Base-by-base conservation (phyloP, 2,113 vertebrate genomes). In the Halcyon senegalensis region DNA sequence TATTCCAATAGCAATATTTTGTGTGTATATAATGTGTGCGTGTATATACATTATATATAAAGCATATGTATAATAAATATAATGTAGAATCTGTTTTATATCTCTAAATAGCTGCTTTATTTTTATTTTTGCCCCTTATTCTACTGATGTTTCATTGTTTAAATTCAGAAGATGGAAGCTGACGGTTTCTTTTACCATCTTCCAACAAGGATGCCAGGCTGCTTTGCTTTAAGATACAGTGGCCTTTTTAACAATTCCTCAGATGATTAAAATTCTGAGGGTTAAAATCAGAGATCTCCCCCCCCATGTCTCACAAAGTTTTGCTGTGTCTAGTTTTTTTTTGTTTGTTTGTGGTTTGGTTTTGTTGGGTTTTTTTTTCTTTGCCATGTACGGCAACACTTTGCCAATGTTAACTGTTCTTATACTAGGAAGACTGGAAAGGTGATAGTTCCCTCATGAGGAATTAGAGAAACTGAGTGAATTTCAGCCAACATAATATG, bases 21-120 rank as follows among this genome's bases (percentile, higher is more conserved):
- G 7, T 72, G 9, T 56, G 4, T 24, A 3, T 39, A 5, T 14
- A 28, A 44, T 1, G 1, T 53, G 8, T 43, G 7, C 14, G 7
- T 31, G 7, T 51, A 6, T 77, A 20, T 33, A n/a, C 8, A 10
- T 41, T 35, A 51, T 70, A 28, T 7, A 28, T 27, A 30, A 63
- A 80, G 13, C 31, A 44, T 19, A 3, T n/a, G 13, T 4, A 35
- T 46, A 31, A 31, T 33, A 69, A 20, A 53, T 13, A 9, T 3
- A 25, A 23, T 17, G 27, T 31, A 3, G 33, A 33, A 11, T 58
- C 70, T 44, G 48, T 87, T 75, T 58, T 39, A 3, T 13, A 12
- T 41, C 4, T 53, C 11, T 20, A 20, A 79, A n/a, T 24, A 64
- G 6, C 13, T 77, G 56, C 18, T 30, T 74, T n/a, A 35, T 15